phyloP scores from a whole-genome alignment of 2,797 vertebrate genomes.

The Basileuterus tristriatus region DNA sequence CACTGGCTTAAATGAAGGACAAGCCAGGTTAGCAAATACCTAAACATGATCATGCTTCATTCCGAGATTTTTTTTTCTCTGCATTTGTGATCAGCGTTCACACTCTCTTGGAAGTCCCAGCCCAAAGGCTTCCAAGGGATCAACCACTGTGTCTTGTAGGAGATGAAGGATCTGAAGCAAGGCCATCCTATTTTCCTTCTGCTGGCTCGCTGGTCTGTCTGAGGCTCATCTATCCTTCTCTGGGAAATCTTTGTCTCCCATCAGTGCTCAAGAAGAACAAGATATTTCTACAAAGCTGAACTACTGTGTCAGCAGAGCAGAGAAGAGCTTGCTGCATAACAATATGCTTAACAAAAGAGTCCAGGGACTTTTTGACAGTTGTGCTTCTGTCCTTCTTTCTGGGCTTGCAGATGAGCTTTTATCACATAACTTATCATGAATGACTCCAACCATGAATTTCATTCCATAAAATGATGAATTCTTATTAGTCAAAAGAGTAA shows the following conservation, averaged over 20 bases:
- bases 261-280: not conserved
- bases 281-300: not conserved
- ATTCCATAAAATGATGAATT: not conserved
- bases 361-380: not conserved
- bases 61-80: not conserved
- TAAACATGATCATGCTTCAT: not conserved
- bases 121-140: not conserved
- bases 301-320: not conserved
- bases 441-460: not conserved
- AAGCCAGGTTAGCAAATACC: not conserved
- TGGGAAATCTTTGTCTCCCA: not conserved
- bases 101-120: not conserved
- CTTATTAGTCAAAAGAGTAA: not conserved
- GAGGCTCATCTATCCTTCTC: not conserved
- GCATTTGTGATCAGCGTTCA: not conserved
- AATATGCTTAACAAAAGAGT: not conserved
- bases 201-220: not conserved
- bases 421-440: not conserved
- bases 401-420: not conserved
- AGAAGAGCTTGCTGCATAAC: accelerated
- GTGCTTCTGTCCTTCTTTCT: not conserved
- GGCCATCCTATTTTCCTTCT: not conserved
- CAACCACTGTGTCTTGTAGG: accelerated
- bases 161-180: not conserved
- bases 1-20: not conserved